A percentile compares a stretch with the other conserved stretches of the same genome.
phyloP scores from a whole-genome alignment of 2,888 invertebrate genomes.

The Trisateles emortualis region DNA sequence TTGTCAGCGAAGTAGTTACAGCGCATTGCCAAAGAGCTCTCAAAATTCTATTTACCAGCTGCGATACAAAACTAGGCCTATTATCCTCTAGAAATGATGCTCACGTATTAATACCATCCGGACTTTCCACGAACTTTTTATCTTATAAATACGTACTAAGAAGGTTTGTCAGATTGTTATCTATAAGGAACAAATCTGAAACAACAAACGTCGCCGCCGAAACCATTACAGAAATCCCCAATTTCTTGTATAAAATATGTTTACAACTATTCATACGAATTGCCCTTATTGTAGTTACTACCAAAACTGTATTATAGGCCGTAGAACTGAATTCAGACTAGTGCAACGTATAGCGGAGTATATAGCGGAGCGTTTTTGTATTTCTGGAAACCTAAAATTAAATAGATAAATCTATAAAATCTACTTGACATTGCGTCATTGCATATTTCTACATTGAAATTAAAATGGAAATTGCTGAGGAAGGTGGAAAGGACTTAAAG shows the following conservation, averaged over 20 bases:
- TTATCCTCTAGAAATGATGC: no score
- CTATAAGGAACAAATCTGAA: background rate
- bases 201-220: conserved; percentile 4
- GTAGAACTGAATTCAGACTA: background rate
- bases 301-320: conserved; percentile 7
- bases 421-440: no score
- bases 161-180: background rate
- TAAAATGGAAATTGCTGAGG: no score
- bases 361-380: background rate
- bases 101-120: no score
- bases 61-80: no score
- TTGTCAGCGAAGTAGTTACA: no score
- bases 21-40: no score
- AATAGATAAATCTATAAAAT: no score
- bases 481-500: no score
- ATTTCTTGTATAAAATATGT: conserved; percentile 16
- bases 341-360: background rate
- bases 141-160: background rate
- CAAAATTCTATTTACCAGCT: no score
- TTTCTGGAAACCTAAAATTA: background rate
- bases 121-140: background rate
- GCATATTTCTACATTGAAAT: no score
- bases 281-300: conserved; percentile 12
- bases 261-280: conserved; percentile 15
- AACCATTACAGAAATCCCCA: conserved; percentile 13